Evolutionary conservation across 1,140 invertebrate genomes (phyloP).

Genomic region (Nasonia giraulti): DNA sequence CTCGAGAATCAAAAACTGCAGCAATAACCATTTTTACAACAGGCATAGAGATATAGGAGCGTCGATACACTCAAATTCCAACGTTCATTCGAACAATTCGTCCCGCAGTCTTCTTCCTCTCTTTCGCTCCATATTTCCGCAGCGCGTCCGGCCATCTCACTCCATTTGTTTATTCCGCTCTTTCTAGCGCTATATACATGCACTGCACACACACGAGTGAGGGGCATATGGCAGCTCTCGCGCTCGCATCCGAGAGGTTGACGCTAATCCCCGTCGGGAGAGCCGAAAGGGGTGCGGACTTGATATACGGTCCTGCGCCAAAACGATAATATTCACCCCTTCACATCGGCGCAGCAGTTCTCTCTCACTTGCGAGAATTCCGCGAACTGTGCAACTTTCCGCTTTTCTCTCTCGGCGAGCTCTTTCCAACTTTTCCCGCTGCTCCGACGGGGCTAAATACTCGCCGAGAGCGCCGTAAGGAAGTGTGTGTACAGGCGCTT

Average conservation of each 20-base stretch:
- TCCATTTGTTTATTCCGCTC: slow-evolving; percentile 1
- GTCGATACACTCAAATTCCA: background rate
- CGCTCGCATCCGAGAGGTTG: slow-evolving; percentile 68
- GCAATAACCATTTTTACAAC: no score
- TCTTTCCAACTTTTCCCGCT: background rate
- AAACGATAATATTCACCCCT: slow-evolving; percentile 70
- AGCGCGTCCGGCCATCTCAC: background rate
- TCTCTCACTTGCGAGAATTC: slow-evolving; percentile 18
- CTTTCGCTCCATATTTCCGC: slow-evolving; percentile 19
- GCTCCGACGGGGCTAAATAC: slow-evolving; percentile 26
- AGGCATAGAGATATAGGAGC: no score
- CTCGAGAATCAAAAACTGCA: no score
- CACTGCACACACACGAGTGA: no score
- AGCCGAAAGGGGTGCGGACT: slow-evolving; percentile 66
- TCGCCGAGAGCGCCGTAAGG: background rate
- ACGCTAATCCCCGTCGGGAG: slow-evolving; percentile 70
- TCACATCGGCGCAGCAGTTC: background rate
- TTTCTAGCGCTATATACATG: background rate
- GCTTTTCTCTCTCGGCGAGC: slow-evolving; percentile 1
- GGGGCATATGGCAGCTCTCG: slow-evolving; percentile 43
- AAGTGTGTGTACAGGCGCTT: background rate
- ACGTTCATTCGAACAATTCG: background rate
- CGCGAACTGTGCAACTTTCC: slow-evolving; percentile 42
- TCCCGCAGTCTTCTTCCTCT: slow-evolving; percentile 4
- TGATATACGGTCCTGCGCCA: slow-evolving; percentile 71